These are phyloP conservation scores for Agraylea sexmaculata DNA, from an alignment of 1,140 invertebrate genomes.

Conservation along the genomic window DNA sequence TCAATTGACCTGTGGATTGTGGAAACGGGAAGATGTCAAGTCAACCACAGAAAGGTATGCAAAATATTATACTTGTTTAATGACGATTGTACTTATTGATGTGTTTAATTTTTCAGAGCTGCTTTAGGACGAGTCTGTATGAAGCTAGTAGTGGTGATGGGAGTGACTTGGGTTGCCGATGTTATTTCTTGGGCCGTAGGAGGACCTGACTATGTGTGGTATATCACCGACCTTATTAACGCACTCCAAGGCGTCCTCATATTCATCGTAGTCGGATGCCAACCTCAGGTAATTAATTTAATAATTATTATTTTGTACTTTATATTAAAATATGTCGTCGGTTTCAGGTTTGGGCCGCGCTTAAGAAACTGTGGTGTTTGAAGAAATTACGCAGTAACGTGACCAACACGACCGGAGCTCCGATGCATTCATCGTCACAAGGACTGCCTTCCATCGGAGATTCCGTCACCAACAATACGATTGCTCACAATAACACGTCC, in stretches of 20 bases:
- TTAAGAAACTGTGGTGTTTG: conserved; percentile 53
- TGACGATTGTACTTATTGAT: conserved; percentile 1
- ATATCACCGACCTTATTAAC: conserved; percentile 69
- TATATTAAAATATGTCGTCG: conserved; percentile 3
- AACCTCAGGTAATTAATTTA: conserved; percentile 52
- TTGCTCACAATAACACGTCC: conserved; percentile 41
- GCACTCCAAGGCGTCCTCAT: conserved; percentile 79
- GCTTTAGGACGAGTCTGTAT: conserved; percentile 66
- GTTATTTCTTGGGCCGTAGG: conserved; percentile 61
- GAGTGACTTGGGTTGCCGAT: conserved; percentile 74
- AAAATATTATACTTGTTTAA: too few relatives aligned
- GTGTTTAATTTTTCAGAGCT: conserved; percentile 45
- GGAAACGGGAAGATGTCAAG: conserved; percentile 77
- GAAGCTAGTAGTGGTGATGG: conserved; percentile 77
- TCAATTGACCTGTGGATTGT: conserved; percentile 73
- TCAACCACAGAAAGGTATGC: conserved; percentile 68
- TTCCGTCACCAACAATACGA: conserved; percentile 58
- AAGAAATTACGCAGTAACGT: conserved; percentile 41
- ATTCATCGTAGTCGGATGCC: conserved; percentile 77
- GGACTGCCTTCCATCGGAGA: conserved; percentile 65
- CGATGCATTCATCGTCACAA: conserved; percentile 55
- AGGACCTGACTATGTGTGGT: conserved; percentile 66
- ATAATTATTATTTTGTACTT: conserved; percentile 2
- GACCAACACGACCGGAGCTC: conserved; percentile 44
- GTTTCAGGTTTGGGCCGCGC: conserved; percentile 48